These are phyloP conservation scores for Thrips palmi DNA, from an alignment of 1,140 invertebrate genomes.

Conservation along the genomic window DNA sequence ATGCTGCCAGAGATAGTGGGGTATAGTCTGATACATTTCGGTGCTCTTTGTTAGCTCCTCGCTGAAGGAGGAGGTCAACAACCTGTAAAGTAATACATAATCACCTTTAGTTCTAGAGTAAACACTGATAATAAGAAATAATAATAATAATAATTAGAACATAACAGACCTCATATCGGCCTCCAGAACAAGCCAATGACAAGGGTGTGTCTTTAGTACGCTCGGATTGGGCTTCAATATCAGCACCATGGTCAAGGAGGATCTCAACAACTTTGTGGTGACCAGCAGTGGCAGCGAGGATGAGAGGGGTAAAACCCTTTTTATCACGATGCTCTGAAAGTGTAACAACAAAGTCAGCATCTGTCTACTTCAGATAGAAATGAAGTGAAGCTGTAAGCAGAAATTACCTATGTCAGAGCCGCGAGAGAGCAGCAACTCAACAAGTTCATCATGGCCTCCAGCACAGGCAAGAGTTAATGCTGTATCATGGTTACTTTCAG, in stretches of 20 bases:
- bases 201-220: conserved; percentile 96
- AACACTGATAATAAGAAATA: conserved; percentile 10
- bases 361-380: too few species aligned
- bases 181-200: conserved; percentile 92
- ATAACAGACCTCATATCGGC: conserved; percentile 60
- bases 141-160: conserved; percentile 8
- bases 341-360: too few species aligned
- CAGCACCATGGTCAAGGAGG: conserved; percentile 76
- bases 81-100: conserved; percentile 32
- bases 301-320: conserved; percentile 96
- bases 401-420: conserved; percentile 69
- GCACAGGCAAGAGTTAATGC: conserved; percentile 92
- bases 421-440: conserved; percentile 71
- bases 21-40: conserved; percentile 99
- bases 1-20: conserved; percentile 90
- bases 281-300: conserved; percentile 90
- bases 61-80: conserved; percentile 76
- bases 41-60: conserved; percentile 94
- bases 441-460: conserved; percentile 89
- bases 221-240: conserved; percentile 96
- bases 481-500: conserved; percentile 96
- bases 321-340: conserved; percentile 85
- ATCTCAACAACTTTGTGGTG: conserved; percentile 91
- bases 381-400: neutral
- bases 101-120: conserved; percentile 3